A percentile compares a stretch with the other conserved stretches of the same genome.
Conservation (phyloP, 2,797 vertebrate species). For the Amphiprion clarkii region DNA sequence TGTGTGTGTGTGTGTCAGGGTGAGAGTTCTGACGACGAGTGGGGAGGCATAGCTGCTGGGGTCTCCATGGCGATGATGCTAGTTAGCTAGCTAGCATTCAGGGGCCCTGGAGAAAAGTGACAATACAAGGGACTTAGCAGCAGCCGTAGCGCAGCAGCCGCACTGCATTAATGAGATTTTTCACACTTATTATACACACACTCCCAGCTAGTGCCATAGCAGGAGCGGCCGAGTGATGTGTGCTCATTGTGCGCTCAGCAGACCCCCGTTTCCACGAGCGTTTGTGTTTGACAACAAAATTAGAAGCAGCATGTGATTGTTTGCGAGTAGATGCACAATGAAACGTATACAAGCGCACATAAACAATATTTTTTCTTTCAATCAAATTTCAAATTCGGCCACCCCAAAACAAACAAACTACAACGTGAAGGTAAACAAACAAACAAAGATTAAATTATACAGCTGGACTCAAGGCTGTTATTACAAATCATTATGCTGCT, state of each 20-base stretch:
- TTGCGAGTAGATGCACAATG: slow-evolving; percentile 48
- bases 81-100: slow-evolving; percentile 93
- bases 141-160: slow-evolving; percentile 92
- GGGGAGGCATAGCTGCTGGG: slow-evolving; percentile 89
- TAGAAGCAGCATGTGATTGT: slow-evolving; percentile 61
- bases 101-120: slow-evolving; percentile 93
- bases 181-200: slow-evolving; percentile 96
- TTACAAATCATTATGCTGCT: slow-evolving; percentile 37
- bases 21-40: slow-evolving; percentile 70
- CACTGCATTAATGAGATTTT: slow-evolving; percentile 99
- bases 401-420: slow-evolving; percentile 28
- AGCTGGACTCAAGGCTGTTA: slow-evolving; percentile 49
- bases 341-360: slow-evolving; percentile 50
- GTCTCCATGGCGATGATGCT: slow-evolving; percentile 96
- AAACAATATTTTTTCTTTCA: slow-evolving; percentile 42
- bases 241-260: slow-evolving; percentile 55
- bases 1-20: slow-evolving; percentile 47
- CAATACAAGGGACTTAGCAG: slow-evolving; percentile 92
- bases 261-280: slow-evolving; percentile 22
- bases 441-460: slow-evolving; percentile 63
- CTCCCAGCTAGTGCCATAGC: slow-evolving; percentile 63
- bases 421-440: slow-evolving; percentile 47
- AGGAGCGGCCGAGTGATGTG: slow-evolving; percentile 53
- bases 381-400: slow-evolving; percentile 38
- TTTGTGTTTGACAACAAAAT: slow-evolving; percentile 73